phyloP scores from a whole-genome alignment of 2,797 vertebrate genomes.

The Melanotaenia boesemani region DNA sequence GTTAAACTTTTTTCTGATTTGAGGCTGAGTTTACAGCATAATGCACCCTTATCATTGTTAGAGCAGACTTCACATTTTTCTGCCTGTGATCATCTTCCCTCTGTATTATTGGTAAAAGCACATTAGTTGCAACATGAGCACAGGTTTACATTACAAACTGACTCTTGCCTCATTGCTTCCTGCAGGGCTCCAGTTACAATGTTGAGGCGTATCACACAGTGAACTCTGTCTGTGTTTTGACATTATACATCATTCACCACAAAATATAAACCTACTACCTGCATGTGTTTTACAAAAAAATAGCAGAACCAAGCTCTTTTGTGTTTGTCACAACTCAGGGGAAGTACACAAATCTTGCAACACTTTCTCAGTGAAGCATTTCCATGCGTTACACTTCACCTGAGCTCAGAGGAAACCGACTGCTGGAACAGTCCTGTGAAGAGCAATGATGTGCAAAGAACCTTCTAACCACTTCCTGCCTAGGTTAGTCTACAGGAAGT shows the following conservation, averaged over 20 bases:
- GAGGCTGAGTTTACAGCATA: not conserved
- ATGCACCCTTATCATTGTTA: not conserved
- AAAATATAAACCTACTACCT: not conserved
- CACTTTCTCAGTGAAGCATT: slow-evolving; percentile 4
- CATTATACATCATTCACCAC: not conserved
- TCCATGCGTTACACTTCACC: slow-evolving; percentile 35
- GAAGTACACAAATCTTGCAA: not conserved
- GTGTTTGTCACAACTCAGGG: slow-evolving; percentile 2
- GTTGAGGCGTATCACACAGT: not conserved
- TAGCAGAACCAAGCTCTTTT: not conserved
- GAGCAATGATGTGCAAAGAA: slow-evolving; percentile 64
- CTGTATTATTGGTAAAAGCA: slow-evolving; percentile 68
- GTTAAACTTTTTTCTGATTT: not conserved
- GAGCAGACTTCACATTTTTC: not conserved
- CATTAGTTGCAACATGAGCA: slow-evolving; percentile 31
- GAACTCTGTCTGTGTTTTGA: slow-evolving; percentile 4
- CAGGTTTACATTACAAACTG: slow-evolving; percentile 60
- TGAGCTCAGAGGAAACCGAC: slow-evolving; percentile 38
- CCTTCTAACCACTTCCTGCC: slow-evolving; percentile 80
- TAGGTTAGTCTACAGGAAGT: slow-evolving; percentile 79
- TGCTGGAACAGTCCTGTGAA: slow-evolving; percentile 36
- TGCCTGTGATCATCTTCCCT: not conserved
- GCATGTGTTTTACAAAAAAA: not conserved
- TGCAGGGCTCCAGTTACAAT: slow-evolving; percentile 32
- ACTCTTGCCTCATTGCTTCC: slow-evolving; percentile 12